A percentile compares a stretch with the other conserved stretches of the same genome.
Conservation (phyloP, 2,113 vertebrate genomes). For the Corvus cornix region DNA sequence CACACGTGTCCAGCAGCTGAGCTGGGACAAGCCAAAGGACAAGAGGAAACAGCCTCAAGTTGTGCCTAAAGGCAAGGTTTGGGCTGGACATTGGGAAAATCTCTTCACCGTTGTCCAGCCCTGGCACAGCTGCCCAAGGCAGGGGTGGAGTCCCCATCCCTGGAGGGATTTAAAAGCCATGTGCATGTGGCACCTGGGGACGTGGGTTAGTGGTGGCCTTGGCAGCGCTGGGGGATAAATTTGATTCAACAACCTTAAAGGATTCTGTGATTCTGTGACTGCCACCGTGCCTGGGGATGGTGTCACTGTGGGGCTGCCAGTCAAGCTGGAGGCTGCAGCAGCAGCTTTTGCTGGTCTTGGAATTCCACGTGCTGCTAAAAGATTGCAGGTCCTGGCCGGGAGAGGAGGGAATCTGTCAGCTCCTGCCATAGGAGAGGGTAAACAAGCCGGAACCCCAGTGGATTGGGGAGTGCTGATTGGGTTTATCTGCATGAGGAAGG, state of each 20-base stretch:
- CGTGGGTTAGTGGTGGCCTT: background rate
- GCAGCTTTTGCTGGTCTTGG: background rate
- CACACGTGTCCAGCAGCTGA: background rate
- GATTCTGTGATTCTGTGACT: background rate
- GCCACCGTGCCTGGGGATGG: too few relatives aligned
- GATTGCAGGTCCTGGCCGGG: background rate
- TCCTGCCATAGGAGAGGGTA: background rate
- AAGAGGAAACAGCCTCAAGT: background rate
- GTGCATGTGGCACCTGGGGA: background rate
- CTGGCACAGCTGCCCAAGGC: background rate
- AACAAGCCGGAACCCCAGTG: background rate
- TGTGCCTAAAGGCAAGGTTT: background rate
- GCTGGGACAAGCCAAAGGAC: background rate
- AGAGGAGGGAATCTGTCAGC: background rate
- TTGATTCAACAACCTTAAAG: background rate
- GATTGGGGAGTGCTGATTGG: background rate
- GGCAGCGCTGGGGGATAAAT: background rate
- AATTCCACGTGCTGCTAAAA: background rate
- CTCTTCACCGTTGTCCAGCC: background rate
- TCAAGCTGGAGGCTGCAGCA: background rate
- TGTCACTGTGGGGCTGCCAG: background rate
- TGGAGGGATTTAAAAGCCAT: rapidly evolving
- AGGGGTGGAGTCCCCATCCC: background rate
- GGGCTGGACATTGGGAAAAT: too few relatives aligned
- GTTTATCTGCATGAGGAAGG: slow-evolving; percentile 29